A percentile compares a stretch with the other conserved stretches of the same genome.
Evolutionary conservation across 2,113 vertebrate genomes (phyloP).

Genomic region (Epinephelus cyanopodus): DNA sequence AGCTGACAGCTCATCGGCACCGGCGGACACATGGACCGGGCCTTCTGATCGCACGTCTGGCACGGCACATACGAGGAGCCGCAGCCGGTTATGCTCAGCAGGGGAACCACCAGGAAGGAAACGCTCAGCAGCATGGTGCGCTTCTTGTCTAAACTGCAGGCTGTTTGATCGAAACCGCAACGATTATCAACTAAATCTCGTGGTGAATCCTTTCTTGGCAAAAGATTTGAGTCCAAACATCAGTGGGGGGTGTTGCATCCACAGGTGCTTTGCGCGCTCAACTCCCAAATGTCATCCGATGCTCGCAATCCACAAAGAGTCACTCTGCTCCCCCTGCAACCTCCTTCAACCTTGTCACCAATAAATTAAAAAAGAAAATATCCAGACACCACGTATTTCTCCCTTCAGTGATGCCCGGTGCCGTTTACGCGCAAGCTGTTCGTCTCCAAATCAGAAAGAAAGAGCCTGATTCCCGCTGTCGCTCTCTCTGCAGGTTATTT

Average conservation of each 20-base stretch:
- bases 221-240: conserved; percentile 53
- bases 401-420: conserved; percentile 61
- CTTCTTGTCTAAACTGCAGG: conserved; percentile 3
- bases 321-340: not conserved
- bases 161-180: conserved; percentile 4
- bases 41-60: conserved; percentile 94
- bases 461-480: conserved; percentile 40
- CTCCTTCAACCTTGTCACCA: conserved; percentile 2
- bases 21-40: conserved; percentile 91
- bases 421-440: conserved; percentile 74
- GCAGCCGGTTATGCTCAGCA: conserved; percentile 82
- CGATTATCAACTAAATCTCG: conserved; percentile 34
- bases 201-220: conserved; percentile 31
- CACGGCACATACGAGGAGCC: conserved; percentile 92
- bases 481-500: conserved; percentile 82
- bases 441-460: conserved; percentile 66
- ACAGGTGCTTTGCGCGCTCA: conserved; percentile 72
- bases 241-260: conserved; percentile 58
- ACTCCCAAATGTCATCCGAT: conserved; percentile 36
- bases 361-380: conserved; percentile 9
- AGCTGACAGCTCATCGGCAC: conserved; percentile 91
- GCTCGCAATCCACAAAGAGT: conserved; percentile 18
- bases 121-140: conserved; percentile 83
- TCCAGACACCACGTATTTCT: conserved; percentile 24
- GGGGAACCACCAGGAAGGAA: conserved; percentile 84